Conservation (phyloP, 1,140 invertebrate species). For the Caenorhabditis latens region DNA sequence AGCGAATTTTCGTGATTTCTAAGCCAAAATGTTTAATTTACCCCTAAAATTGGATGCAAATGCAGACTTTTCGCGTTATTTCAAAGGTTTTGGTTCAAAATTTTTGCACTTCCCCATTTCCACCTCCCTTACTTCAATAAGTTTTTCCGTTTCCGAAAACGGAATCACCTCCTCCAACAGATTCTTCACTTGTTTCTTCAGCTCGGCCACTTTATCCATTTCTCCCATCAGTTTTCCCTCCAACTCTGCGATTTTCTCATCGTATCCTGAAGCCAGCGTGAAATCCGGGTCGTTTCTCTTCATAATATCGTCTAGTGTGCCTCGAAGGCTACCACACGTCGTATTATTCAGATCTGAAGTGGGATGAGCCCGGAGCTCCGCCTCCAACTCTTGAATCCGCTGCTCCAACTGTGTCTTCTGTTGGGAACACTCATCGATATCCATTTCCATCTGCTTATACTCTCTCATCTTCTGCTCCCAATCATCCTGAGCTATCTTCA, state of each 20-base stretch:
- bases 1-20: too few relatives aligned
- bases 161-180: not conserved
- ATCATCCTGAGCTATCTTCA: not conserved
- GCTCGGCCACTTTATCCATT: constrained; percentile 1
- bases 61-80: too few relatives aligned
- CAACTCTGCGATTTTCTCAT: not conserved
- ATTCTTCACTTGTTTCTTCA: not conserved
- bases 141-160: constrained; percentile 15
- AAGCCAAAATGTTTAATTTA: too few relatives aligned
- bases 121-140: too few relatives aligned
- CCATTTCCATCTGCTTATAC: not conserved
- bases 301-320: constrained; percentile 29
- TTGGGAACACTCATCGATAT: not conserved
- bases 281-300: constrained; percentile 39
- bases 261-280: constrained; percentile 13
- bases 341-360: constrained; percentile 28
- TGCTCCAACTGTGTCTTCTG: not conserved
- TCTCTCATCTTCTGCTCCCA: not conserved
- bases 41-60: too few relatives aligned
- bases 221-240: not conserved
- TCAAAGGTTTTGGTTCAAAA: too few relatives aligned
- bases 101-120: too few relatives aligned
- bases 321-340: not conserved
- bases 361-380: too few relatives aligned
- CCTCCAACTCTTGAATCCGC: not conserved